Evolutionary conservation across 1,140 invertebrate species (phyloP), one percentile per base, ranked within the genome.

Genomic region (Plectus sambesii): DNA sequence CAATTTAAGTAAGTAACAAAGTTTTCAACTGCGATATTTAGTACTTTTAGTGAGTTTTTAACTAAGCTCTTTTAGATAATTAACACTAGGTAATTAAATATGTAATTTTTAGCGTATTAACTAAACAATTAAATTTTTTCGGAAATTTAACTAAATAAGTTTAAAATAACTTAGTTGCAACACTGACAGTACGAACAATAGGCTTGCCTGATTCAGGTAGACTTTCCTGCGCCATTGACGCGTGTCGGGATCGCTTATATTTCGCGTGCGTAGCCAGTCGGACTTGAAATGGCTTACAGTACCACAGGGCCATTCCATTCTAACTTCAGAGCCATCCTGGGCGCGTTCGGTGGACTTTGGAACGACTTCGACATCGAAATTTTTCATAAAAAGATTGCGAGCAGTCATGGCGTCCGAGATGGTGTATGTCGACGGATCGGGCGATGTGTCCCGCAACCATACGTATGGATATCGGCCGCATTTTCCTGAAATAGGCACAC

Each of bases 361-460:
- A 20, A 24, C 23, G 15, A 49, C 47, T 15, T 50, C 25, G 17
- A 57, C 51, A 40, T 65, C 62, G 47, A 64, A 66, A 35, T 57
- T 42, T n/a, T 42, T 17, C 60, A 66, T 63, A 15, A 40, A 37
- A 19, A 56, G 36, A 4, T 53, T 50, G 37, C 60, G 41, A 8
- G 61, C 62, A 30, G 51, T 64, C 62, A 64, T 64, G 9, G 62
- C 57, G 6, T 45, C 42, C 5, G 49, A 33, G 35, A 64, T 58
- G 2, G 57, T 44, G 42, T 64, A 64, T 2, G 60, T 64, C 12
- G 45, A 24, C 17, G 37, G 2, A 53, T 64, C 62, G 22, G 56
- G 44, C 26, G 56, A 63, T n/a, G 51, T 53, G 42, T 64, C 62
- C 36, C 62, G 48, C 17, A 64, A 38, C 62, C 62, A 64, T 8